phyloP scores from a whole-genome alignment of 2,888 invertebrate species.

The Caenorhabditis drosophilae region DNA sequence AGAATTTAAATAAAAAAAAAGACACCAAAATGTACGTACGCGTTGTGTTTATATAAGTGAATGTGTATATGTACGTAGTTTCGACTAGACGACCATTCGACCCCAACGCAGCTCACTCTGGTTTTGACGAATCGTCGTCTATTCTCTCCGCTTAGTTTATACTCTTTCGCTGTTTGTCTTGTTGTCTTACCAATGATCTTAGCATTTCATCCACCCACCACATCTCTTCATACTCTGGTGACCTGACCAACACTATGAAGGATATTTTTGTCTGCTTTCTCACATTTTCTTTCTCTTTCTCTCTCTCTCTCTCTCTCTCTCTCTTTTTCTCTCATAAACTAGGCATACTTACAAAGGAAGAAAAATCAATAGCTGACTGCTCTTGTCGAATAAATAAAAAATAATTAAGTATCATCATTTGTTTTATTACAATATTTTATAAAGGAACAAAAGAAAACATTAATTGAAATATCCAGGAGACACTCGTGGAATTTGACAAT shows the following conservation, averaged over 20 bases:
- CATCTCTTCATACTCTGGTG: no score
- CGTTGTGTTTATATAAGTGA: conserved; percentile 22
- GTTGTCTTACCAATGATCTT: no score
- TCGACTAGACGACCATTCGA: conserved; percentile 31
- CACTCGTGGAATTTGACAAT: conserved; percentile 36
- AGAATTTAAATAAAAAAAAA: conserved; percentile 9
- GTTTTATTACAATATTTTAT: background rate
- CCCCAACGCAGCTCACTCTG: no score
- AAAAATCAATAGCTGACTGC: background rate
- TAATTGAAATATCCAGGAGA: conserved; percentile 39
- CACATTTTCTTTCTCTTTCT: background rate
- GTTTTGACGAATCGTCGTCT: no score
- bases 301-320: background rate
- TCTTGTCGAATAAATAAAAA: background rate
- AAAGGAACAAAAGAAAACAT: background rate
- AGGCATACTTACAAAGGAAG: background rate
- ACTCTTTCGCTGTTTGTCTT: background rate
- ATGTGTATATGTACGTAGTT: conserved; percentile 14
- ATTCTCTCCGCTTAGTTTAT: background rate
- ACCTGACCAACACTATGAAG: no score
- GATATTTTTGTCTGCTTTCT: background rate
- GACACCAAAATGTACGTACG: conserved; percentile 31
- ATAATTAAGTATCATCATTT: background rate
- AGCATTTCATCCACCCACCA: no score
- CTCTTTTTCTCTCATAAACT: no score